Conservation (phyloP, 2,888 invertebrate genomes). For the Trachelus iudaicus region DNA sequence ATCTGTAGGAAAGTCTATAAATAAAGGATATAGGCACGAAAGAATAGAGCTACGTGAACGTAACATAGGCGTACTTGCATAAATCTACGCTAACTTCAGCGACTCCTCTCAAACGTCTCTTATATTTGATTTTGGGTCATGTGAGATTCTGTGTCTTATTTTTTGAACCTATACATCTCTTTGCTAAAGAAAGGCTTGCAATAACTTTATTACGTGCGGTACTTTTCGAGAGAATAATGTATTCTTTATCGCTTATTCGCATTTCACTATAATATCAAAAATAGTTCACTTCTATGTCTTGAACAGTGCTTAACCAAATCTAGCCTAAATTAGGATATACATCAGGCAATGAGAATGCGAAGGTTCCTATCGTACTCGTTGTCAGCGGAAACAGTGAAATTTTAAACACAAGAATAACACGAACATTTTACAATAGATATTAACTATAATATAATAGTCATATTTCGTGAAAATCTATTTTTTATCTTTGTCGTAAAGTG, state of each 20-base stretch:
- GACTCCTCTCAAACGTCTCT: neutral
- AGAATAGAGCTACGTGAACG: neutral
- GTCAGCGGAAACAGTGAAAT: neutral
- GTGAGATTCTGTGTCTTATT: neutral
- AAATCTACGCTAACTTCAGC: neutral
- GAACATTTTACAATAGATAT: neutral
- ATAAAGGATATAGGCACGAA: neutral
- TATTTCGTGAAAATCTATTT: neutral
- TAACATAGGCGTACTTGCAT: neutral
- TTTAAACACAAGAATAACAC: neutral
- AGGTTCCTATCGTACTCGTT: too few species aligned
- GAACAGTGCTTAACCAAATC: too few species aligned
- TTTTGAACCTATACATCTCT: neutral
- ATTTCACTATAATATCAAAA: too few species aligned
- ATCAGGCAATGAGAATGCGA: too few species aligned
- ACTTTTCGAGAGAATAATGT: too few species aligned
- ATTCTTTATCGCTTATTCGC: too few species aligned
- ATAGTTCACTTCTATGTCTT: too few species aligned
- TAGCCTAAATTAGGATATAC: too few species aligned
- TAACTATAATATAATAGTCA: neutral
- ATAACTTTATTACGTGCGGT: neutral
- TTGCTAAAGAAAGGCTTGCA: neutral
- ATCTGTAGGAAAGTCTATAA: neutral
- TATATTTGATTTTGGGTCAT: too few species aligned
- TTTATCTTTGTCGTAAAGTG: neutral